Evolutionary conservation across 2,113 vertebrate species (phyloP).

Genomic region (Malurus cyaneus): DNA sequence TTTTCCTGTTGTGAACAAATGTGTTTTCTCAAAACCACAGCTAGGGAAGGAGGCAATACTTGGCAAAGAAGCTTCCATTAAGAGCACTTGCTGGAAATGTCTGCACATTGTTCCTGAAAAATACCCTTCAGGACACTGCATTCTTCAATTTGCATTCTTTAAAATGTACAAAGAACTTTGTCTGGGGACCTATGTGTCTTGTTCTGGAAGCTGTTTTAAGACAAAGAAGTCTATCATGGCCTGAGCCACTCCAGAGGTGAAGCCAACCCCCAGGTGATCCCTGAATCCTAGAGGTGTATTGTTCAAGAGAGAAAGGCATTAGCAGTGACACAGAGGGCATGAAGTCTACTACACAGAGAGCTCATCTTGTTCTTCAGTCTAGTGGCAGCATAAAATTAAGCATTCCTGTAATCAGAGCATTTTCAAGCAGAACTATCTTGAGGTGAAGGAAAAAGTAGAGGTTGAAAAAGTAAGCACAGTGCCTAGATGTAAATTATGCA

Average conservation of each 20-base stretch:
- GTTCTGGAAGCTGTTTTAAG: neutral
- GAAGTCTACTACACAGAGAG: neutral
- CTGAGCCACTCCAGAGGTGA: neutral
- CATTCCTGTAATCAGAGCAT: neutral
- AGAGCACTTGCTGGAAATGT: slow-evolving; percentile 48
- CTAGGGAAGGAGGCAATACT: neutral
- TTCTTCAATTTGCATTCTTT: neutral
- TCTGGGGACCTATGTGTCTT: neutral
- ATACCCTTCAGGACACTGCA: neutral
- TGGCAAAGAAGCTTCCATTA: slow-evolving; percentile 35
- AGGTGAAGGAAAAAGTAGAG: neutral
- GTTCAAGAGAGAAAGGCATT: neutral
- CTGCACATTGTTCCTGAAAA: slow-evolving; percentile 24
- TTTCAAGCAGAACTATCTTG: neutral
- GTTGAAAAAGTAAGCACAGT: neutral
- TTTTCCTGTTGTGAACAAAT: neutral
- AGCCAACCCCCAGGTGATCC: neutral
- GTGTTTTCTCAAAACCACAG: slow-evolving; percentile 24
- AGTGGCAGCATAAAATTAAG: neutral
- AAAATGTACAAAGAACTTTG: neutral
- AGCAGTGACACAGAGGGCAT: neutral
- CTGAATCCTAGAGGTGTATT: neutral
- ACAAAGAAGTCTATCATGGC: neutral
- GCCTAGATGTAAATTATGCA: neutral
- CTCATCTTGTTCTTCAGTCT: neutral